Conservation (phyloP, 2,888 invertebrate genomes). For the Caenorhabditis doughertyi region DNA sequence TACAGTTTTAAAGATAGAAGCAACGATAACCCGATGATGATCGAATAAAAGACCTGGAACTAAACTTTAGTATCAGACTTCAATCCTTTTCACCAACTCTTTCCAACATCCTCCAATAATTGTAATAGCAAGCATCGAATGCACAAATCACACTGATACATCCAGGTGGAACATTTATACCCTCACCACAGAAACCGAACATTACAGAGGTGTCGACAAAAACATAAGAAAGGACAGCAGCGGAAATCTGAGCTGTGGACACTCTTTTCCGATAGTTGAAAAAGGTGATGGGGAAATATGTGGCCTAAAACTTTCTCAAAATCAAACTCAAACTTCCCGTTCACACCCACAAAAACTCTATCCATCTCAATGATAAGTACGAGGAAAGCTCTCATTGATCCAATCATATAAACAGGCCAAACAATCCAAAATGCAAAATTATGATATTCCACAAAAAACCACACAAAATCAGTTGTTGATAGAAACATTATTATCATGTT, state of each 20-base stretch:
- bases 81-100: no score
- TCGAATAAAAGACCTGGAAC: no score
- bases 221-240: neutral
- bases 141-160: slow-evolving; percentile 17
- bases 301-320: neutral
- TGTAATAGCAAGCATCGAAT: neutral
- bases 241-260: neutral
- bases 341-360: neutral
- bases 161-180: neutral
- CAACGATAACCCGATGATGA: neutral
- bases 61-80: no score
- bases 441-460: neutral
- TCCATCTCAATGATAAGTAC: slow-evolving; percentile 3
- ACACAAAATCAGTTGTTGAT: neutral
- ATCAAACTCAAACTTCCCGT: no score
- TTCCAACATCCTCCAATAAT: neutral
- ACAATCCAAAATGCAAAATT: slow-evolving; percentile 2
- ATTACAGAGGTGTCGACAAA: neutral
- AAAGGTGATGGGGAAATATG: slow-evolving; percentile 6
- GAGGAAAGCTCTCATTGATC: neutral
- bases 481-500: neutral
- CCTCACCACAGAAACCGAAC: neutral
- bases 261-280: neutral
- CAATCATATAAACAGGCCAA: neutral
- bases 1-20: no score